Conservation (phyloP, 2,888 invertebrate genomes). For the Cremastobaeus sp. region DNA sequence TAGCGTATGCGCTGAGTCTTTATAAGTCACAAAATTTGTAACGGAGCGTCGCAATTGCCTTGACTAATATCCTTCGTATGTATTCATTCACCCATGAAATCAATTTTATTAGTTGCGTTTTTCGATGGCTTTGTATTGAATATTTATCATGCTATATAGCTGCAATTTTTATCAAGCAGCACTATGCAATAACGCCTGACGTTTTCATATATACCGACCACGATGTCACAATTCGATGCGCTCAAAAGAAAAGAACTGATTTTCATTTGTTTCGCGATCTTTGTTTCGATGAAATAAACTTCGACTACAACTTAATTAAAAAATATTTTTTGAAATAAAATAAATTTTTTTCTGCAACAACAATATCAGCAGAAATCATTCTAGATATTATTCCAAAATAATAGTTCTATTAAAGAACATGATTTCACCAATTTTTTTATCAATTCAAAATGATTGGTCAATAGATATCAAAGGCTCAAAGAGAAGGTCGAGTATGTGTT, state of each 20-base stretch:
- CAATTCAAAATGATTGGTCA: conserved; percentile 52
- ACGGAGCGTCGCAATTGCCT: conserved; percentile 42
- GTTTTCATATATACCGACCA: conserved; percentile 48
- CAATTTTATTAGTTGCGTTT: conserved; percentile 73
- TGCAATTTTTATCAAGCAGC: conserved; percentile 27
- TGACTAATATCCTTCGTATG: conserved; percentile 66
- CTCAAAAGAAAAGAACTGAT: conserved; percentile 45
- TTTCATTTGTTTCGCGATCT: conserved; percentile 35
- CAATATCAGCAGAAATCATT: too few species aligned
- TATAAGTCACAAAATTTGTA: conserved; percentile 50
- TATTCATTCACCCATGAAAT: conserved; percentile 75
- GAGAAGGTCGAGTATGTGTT: conserved; percentile 49
- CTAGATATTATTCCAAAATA: too few species aligned
- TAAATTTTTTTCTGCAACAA: too few species aligned
- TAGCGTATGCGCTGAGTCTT: conserved; percentile 51
- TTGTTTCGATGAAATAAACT: not conserved
- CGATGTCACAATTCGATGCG: conserved; percentile 49
- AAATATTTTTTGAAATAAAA: too few species aligned
- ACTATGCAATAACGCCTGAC: conserved; percentile 50
- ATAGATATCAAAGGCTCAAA: conserved; percentile 55
- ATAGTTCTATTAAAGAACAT: too few species aligned
- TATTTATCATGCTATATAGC: conserved; percentile 43
- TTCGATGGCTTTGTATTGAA: conserved; percentile 59
- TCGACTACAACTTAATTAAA: too few species aligned
- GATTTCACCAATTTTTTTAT: conserved; percentile 37